Percentiles rank a stretch among this genome's conserved stretches.
These are phyloP conservation scores for Melanocharis versteri DNA, from an alignment of 2,113 vertebrate genomes.

Conservation along the genomic window DNA sequence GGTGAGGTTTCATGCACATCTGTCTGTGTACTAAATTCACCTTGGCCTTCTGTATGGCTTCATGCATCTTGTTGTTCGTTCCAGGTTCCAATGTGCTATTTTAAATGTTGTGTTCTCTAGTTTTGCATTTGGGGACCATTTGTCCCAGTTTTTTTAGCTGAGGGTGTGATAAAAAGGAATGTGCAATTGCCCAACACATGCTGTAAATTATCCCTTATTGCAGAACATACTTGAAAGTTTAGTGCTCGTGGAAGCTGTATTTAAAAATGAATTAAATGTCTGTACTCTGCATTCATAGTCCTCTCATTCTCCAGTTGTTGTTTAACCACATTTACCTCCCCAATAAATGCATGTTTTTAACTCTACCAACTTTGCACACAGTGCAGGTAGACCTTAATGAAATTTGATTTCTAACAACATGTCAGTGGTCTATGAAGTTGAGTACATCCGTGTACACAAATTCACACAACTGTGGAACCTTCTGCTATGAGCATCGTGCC, in stretches of 20 bases:
- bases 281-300: background rate
- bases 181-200: background rate
- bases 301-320: background rate
- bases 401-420: background rate
- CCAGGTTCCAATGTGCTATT: background rate
- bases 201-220: background rate
- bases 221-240: background rate
- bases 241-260: background rate
- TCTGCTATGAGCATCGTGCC: background rate
- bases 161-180: slow-evolving; percentile 20
- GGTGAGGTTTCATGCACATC: background rate
- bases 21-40: background rate
- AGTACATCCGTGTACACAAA: background rate
- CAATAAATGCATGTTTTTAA: background rate
- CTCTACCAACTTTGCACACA: background rate
- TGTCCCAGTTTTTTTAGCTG: background rate
- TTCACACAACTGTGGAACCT: background rate
- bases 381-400: background rate
- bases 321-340: background rate
- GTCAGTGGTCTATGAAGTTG: background rate
- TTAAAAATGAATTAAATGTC: background rate
- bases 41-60: background rate
- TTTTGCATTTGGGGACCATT: slow-evolving; percentile 20
- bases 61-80: background rate
- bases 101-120: background rate